phyloP scores from a whole-genome alignment of 1,140 invertebrate genomes.

The Notospermus geniculatus region DNA sequence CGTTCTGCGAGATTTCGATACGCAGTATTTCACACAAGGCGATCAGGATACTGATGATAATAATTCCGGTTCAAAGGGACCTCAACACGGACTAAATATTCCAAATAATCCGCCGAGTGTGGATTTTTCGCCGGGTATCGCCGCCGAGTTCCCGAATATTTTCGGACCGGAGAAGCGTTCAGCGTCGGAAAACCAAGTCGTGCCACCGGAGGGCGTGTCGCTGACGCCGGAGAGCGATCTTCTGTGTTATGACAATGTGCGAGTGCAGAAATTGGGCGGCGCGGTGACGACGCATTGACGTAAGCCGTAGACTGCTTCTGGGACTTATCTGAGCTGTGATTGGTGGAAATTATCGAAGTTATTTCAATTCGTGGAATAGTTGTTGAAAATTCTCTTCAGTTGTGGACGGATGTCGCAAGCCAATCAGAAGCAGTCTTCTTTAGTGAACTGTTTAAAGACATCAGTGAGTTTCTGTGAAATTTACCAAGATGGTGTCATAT shows the following conservation, averaged over 20 bases:
- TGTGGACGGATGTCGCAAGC: too few relatives aligned
- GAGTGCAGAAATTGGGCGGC: not conserved
- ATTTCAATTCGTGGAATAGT: too few relatives aligned
- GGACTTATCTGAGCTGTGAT: too few relatives aligned
- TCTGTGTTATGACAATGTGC: not conserved
- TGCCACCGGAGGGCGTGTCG: not conserved
- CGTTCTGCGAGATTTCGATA: conserved; percentile 8
- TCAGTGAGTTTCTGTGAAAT: too few relatives aligned
- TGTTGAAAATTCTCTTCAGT: too few relatives aligned
- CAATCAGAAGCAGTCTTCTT: too few relatives aligned
- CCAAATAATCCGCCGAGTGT: not conserved
- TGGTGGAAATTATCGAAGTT: too few relatives aligned
- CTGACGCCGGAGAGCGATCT: conserved; percentile 1
- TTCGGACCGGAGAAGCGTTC: not conserved
- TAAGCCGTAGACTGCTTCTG: not conserved
- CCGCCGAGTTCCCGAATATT: conserved; percentile 1
- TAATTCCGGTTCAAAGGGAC: not conserved
- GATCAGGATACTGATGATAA: not conserved
- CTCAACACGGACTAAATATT: not conserved
- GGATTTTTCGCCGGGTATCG: conserved; percentile 3
- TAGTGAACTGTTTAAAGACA: too few relatives aligned
- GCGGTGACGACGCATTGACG: conserved; percentile 4
- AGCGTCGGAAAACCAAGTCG: not conserved
- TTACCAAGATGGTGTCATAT: too few relatives aligned
- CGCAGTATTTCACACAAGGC: conserved; percentile 7